Base-by-base conservation (phyloP, 2,113 vertebrate genomes). In the Pteronura brasiliensis region DNA sequence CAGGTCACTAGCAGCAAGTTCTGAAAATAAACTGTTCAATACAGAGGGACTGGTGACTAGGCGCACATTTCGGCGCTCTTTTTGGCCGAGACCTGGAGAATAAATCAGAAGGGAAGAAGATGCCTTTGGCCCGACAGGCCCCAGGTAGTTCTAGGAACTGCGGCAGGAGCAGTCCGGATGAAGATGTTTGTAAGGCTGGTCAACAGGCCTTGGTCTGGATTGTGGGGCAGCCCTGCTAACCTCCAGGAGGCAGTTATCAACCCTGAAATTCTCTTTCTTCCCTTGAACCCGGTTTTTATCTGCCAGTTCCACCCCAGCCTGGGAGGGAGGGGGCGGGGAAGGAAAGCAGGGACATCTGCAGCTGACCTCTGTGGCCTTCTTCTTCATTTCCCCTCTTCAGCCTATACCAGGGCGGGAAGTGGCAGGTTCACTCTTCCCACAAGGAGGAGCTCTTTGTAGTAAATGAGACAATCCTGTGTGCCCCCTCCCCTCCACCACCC, bases 1-100 rank as follows among this genome's bases (percentile, higher is more conserved):
- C 61, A 31, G 72, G 52, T 86, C 95, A 72, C 52, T 63, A 55
- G 36, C 27, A 81, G 76, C 67, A 94, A 88, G 36, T 61, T 88
- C 83, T 88, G 25, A 61, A 67, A 82, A n/a, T 80, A 63, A 71
- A 92, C 47, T 29, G 27, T 77, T 31, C 34, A 59, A 10, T 52
- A 27, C 21, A 55, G 52, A 36, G 52, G n/a, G n/a, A 23, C n/a
- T 74, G 72, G 74, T 6, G 8, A 49, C 34, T 59, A 65, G 27
- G 25, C 0, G 4, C 13, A 3, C 12, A 14, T 57, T 77, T 27
- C 34, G 10, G 47, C 29, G 65, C 10, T 47, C 65, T 65, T 83
- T 57, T 44, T 47, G 63, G 82, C 76, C 6, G 36, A 61, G 11
- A 47, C 2, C n/a, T 44, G 77, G 71, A 69, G 39, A 69, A 20